Evolutionary conservation across 2,113 vertebrate species (phyloP).

Genomic region (Ochotona curzoniae): DNA sequence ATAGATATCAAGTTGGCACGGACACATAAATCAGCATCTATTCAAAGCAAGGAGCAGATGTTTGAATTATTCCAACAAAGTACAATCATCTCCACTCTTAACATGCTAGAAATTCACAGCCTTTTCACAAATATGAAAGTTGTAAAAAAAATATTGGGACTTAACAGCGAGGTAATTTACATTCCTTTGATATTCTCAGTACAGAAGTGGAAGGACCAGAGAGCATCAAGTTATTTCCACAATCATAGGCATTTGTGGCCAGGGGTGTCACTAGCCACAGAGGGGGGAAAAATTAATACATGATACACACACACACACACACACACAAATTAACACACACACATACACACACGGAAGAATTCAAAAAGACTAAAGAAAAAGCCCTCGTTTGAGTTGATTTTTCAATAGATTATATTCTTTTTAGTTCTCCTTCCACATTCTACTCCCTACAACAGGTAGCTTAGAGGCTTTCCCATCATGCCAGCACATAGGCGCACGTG

Average conservation of each 20-base stretch:
- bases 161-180: slow-evolving; percentile 57
- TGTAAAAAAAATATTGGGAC: slow-evolving; percentile 41
- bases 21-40: slow-evolving; percentile 81
- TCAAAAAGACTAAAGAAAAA: neutral
- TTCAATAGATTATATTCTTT: neutral
- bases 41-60: slow-evolving; percentile 81
- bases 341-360: neutral
- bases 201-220: slow-evolving; percentile 2
- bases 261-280: neutral
- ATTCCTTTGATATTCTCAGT: slow-evolving; percentile 40
- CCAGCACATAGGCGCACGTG: neutral
- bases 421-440: neutral
- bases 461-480: neutral
- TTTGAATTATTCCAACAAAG: slow-evolving; percentile 75
- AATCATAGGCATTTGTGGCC: neutral
- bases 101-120: slow-evolving; percentile 57
- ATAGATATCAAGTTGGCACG: slow-evolving; percentile 78
- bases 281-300: slow-evolving; percentile 24
- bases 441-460: neutral
- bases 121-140: slow-evolving; percentile 69
- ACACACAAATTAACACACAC: too few species aligned
- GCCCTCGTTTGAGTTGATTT: neutral
- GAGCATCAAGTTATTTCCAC: slow-evolving; percentile 9
- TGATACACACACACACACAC: neutral
- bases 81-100: slow-evolving; percentile 77